Conservation (phyloP, 2,113 vertebrate genomes). For the Delphinus delphis region DNA sequence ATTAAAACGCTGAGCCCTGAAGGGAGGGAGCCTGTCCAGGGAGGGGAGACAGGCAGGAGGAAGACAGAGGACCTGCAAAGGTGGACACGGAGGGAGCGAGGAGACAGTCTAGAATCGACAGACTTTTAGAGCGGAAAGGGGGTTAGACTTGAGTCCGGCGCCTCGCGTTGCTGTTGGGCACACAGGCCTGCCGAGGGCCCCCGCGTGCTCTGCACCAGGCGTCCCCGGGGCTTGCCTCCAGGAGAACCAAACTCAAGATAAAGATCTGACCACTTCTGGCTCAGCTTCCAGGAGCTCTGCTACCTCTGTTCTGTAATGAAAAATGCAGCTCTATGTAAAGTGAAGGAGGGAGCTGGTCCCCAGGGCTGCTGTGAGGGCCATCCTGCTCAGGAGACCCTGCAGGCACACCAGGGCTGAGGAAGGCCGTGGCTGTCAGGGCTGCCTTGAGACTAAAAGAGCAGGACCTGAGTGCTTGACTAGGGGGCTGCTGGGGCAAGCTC, state of each 20-base stretch:
- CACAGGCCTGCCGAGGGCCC: not conserved
- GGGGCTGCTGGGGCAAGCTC: not conserved
- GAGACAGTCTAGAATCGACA: not conserved
- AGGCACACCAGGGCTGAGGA: not conserved
- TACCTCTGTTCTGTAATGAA: not conserved
- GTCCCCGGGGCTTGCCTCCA: accelerated
- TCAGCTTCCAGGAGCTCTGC: not conserved
- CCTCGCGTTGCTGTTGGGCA: not conserved
- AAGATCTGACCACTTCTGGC: not conserved
- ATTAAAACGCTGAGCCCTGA: not conserved
- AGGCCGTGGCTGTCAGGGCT: accelerated
- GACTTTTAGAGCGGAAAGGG: accelerated
- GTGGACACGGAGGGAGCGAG: too few species aligned
- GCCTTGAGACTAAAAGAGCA: not conserved
- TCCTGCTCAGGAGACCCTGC: not conserved
- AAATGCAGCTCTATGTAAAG: not conserved
- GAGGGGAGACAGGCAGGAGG: not conserved
- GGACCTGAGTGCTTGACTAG: not conserved
- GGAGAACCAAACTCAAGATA: not conserved
- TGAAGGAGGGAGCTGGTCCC: not conserved
- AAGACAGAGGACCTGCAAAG: not conserved
- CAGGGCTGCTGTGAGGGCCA: not conserved
- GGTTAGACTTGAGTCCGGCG: not conserved
- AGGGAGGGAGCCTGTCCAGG: not conserved
- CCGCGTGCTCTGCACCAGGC: accelerated